Base-by-base conservation (phyloP, 2,797 vertebrate genomes). In the Ispidina picta region DNA sequence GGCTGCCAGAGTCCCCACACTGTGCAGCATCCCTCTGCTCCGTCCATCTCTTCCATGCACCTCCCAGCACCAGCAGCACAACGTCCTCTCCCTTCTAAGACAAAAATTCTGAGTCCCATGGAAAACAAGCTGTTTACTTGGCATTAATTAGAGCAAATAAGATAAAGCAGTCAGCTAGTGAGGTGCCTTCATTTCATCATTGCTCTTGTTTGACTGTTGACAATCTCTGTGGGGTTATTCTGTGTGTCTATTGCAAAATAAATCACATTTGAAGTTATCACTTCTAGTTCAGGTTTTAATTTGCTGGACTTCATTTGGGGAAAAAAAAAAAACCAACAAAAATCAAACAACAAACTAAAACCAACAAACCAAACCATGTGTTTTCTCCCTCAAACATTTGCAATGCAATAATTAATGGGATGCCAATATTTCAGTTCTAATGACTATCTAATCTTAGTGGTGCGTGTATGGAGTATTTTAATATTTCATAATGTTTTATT, bases 401-500 rank as follows among this genome's bases (percentile, higher is more conserved):
- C 84, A 89, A 82, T 54, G 91, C 90, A 83, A 75, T 94, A 94
- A 95, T 90, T 94, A 96, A 90, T 73, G 33, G 89, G 76, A 74
- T 89, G 87, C 84, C 90, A 81, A 89, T 95, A 80, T 87, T 94
- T 85, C 88, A 92, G 79, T 23, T 82, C 88, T 90, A 93, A 95
- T 89, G 92, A 95, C 78, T 85, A 13, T 71, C 94, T 93, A 44
- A 94, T 90, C 86, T 93, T 95, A 83, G 90, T 78, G 89, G 90
- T 95, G 92, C 63, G 41, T 92, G 84, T 28, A 80, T 2, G 19
- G 48, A 89, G 82, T 5, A 59, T 93, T 93, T 95, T 92, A 95
- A 95, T 96, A 90, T 95, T 96, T 94, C 92, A 94, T 90, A 58
- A 58, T 81, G 92, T 83, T 94, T 93, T 93, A 92, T 94, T 95